Base-by-base conservation (phyloP, 1,140 invertebrate species). In the Macrobrachium nipponense region DNA sequence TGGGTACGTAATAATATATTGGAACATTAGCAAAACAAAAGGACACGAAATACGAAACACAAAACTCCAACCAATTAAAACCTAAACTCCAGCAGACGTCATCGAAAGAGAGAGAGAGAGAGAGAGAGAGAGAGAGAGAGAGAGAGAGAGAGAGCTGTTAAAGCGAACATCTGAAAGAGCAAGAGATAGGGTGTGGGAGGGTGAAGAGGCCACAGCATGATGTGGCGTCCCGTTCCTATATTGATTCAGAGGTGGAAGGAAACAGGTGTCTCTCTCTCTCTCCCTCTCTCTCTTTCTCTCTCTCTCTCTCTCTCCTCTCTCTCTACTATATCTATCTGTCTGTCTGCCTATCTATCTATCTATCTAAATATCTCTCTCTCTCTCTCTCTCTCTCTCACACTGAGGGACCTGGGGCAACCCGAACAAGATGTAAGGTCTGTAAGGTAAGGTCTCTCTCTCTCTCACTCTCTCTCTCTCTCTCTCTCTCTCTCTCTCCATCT, bases 91-190 rank as follows among this genome's bases (percentile, higher is more conserved):
- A 81, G 43, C 44, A 18, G 36, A 18, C 17, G 62, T 36, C 14
- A 68, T 36, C 66, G 64, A 81, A 36, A 81, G 79, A 81, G 79
- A 81, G 64, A 81, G 79, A 81, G 79, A 81, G 64, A 81, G 80
- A 81, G 80, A 82, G 68, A 82, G 66, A 82, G 80, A 82, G 44
- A 82, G 66, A 82, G 80, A 82, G 80, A 82, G 68, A 82, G 80
- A 82, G 80, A 82, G 68, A 72, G 80, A 72, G 66, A 59, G 80
- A 72, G 80, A 72, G 17, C 36, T 20, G 64, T 23, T 20, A 61
- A 59, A 61, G 77, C 20, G 58, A 64, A 64, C 5, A 79, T 8
- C 68, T 27, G 77, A 79, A 23, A 27, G 59, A 79, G 23, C n/a
- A 43, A 79, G 27, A 15, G n/a, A 7, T n/a, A 59, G 43, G 23